These are phyloP conservation scores for Nannoperca obscura DNA, from an alignment of 2,797 vertebrate genomes.

Conservation along the genomic window DNA sequence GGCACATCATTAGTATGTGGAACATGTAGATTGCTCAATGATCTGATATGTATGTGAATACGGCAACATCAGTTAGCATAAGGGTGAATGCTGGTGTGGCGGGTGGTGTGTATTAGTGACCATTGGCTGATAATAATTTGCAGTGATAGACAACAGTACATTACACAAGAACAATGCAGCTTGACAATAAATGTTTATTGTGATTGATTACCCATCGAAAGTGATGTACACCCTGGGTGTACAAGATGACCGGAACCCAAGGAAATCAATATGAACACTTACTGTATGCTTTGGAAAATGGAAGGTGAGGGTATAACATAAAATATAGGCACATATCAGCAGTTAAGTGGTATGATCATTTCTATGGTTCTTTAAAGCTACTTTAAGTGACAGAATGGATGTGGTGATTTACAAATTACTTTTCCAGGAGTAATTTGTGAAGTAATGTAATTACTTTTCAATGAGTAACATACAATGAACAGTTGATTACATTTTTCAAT, in stretches of 20 bases:
- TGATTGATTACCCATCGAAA: background rate
- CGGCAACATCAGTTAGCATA: too few relatives aligned
- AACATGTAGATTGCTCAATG: background rate
- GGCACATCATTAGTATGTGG: background rate
- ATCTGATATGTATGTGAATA: background rate
- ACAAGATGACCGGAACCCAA: background rate
- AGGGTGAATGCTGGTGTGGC: background rate
- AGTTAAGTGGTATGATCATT: too few relatives aligned
- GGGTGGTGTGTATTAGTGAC: background rate
- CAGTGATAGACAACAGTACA: background rate
- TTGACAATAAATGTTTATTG: background rate
- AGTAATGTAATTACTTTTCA: too few relatives aligned
- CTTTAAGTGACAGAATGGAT: too few relatives aligned
- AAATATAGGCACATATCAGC: background rate
- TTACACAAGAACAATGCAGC: background rate
- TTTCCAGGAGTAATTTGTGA: background rate
- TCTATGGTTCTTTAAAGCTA: too few relatives aligned
- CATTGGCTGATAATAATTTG: background rate
- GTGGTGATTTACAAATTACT: background rate
- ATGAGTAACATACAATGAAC: too few relatives aligned
- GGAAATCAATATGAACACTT: background rate
- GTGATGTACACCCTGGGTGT: background rate
- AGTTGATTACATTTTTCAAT: too few relatives aligned
- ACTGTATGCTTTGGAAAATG: background rate
- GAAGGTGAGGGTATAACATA: background rate